Conservation (phyloP, 2,888 invertebrate species). For the Argyra leucocephala region DNA sequence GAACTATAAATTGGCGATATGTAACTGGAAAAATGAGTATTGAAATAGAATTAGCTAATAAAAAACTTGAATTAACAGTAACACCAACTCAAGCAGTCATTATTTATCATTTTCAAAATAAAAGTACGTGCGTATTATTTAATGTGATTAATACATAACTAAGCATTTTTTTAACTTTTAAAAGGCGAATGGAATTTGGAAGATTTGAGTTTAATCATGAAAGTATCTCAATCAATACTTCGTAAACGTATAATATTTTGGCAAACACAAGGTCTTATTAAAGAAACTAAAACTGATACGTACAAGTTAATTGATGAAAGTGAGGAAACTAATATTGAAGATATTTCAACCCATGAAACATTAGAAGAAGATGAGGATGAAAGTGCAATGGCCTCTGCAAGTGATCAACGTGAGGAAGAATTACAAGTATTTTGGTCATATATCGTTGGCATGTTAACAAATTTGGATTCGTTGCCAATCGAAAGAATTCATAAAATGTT, state of each 20-base stretch:
- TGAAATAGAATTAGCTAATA: too few relatives aligned
- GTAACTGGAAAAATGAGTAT: constrained; percentile 85
- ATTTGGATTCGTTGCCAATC: constrained; percentile 80
- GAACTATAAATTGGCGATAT: constrained; percentile 88
- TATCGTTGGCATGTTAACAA: constrained; percentile 93
- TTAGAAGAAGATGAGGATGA: constrained; percentile 90
- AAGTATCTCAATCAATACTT: constrained; percentile 76
- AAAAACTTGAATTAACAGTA: too few relatives aligned
- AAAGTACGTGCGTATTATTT: too few relatives aligned
- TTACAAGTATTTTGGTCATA: constrained; percentile 94
- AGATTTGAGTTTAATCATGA: constrained; percentile 73
- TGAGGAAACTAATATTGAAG: constrained; percentile 55
- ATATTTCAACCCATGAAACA: constrained; percentile 51
- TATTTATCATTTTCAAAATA: constrained; percentile 86
- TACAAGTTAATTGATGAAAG: constrained; percentile 64
- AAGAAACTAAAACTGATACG: constrained; percentile 64
- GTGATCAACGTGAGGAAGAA: constrained; percentile 89
- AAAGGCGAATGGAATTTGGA: constrained; percentile 80
- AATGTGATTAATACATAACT: too few relatives aligned
- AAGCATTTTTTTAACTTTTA: too few relatives aligned
- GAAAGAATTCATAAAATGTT: constrained; percentile 94
- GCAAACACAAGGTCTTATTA: constrained; percentile 84
- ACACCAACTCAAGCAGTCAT: constrained; percentile 92
- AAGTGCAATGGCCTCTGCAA: constrained; percentile 88
- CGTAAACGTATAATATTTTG: constrained; percentile 83